Percentiles rank a stretch among this genome's conserved stretches.
phyloP scores from a whole-genome alignment of 2,888 invertebrate species.

The Pardosa pseudoannulata region DNA sequence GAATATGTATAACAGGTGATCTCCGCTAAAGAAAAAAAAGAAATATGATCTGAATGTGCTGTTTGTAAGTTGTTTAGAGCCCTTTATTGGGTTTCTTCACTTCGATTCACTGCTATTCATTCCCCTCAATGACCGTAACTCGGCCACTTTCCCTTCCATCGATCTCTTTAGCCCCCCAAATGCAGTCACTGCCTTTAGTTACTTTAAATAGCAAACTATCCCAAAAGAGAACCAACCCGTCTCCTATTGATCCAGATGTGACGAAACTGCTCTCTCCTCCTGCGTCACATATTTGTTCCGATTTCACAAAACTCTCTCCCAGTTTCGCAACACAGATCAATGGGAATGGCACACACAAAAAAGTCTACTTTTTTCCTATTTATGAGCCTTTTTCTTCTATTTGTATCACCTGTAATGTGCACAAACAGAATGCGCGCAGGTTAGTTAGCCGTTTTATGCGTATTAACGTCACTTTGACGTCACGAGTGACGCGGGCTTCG shows the following conservation, averaged over 20 bases:
- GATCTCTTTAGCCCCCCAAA: not conserved
- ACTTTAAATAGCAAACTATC: conserved; percentile 2
- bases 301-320: not conserved
- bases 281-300: conserved; percentile 8
- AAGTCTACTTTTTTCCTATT: not conserved
- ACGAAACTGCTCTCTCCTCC: not conserved
- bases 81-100: too few relatives aligned
- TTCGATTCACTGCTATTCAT: too few relatives aligned
- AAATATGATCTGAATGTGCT: too few relatives aligned
- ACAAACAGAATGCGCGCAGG: not conserved
- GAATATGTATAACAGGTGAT: too few relatives aligned
- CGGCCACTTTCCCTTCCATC: too few relatives aligned
- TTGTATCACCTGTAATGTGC: not conserved
- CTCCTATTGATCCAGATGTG: not conserved
- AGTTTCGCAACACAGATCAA: not conserved
- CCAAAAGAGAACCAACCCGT: not conserved
- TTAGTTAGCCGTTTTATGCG: not conserved
- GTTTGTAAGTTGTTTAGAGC: too few relatives aligned
- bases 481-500: not conserved
- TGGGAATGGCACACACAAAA: not conserved
- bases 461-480: not conserved
- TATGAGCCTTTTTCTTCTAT: too few relatives aligned
- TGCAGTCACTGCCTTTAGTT: not conserved
- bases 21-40: too few relatives aligned
- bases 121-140: too few relatives aligned